phyloP scores from a whole-genome alignment of 2,113 vertebrate genomes.

The Trogon melanurus region DNA sequence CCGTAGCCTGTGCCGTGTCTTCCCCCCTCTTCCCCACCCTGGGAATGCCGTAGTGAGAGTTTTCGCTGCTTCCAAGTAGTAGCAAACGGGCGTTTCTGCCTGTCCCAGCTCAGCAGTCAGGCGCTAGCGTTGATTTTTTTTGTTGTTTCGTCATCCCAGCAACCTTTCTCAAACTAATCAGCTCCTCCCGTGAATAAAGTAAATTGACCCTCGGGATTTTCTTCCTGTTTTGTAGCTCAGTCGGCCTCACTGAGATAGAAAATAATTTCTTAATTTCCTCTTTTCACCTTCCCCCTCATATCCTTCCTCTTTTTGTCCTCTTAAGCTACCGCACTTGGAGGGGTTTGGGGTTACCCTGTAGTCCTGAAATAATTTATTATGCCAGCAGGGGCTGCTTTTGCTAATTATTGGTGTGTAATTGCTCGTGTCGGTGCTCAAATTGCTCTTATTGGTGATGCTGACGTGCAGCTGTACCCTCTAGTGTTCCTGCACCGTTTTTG shows the following conservation, averaged over 20 bases:
- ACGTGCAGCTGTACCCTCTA: too few species aligned
- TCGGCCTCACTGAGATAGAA: background rate
- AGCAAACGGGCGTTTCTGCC: background rate
- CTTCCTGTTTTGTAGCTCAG: background rate
- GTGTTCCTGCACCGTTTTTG: fast-evolving
- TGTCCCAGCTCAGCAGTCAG: background rate
- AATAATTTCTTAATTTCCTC: background rate
- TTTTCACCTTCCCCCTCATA: background rate
- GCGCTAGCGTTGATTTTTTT: background rate
- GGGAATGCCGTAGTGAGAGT: background rate
- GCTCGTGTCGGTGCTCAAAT: background rate
- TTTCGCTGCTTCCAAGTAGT: background rate
- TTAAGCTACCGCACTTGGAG: background rate
- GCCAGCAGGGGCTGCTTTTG: background rate
- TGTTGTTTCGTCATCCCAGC: background rate
- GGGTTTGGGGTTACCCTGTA: background rate
- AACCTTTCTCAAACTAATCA: background rate
- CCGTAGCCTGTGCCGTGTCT: background rate
- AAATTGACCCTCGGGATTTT: background rate
- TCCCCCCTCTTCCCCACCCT: background rate
- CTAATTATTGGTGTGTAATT: background rate
- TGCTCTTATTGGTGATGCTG: fast-evolving
- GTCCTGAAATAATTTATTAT: background rate
- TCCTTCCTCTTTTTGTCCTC: too few species aligned
- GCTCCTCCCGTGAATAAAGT: background rate